A percentile compares a stretch with the other conserved stretches of the same genome.
Conservation (phyloP, 2,797 vertebrate species). For the Pelobates cultripes region DNA sequence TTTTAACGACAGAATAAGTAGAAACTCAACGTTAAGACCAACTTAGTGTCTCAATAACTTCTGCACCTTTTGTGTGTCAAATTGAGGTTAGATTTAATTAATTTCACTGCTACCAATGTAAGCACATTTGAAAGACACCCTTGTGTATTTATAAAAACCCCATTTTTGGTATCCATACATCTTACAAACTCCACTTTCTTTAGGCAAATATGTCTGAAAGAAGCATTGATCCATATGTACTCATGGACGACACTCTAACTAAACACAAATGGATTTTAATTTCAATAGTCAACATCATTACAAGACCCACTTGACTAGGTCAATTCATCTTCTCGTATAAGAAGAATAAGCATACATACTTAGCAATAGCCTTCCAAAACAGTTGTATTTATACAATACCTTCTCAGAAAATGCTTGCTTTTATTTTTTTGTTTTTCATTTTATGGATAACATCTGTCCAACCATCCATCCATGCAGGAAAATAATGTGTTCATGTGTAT, state of each 20-base stretch:
- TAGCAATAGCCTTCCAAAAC: no score
- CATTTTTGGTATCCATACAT: slow-evolving; percentile 41
- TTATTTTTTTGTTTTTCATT: no score
- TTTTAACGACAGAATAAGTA: slow-evolving; percentile 26
- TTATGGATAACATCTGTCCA: no score
- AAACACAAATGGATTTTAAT: slow-evolving; percentile 25
- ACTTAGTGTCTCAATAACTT: slow-evolving; percentile 47
- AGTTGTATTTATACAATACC: no score
- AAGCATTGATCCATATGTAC: slow-evolving; percentile 28
- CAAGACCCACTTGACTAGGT: slow-evolving; percentile 13
- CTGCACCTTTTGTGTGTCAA: slow-evolving; percentile 55
- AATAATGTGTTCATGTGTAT: no score
- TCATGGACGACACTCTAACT: background rate
- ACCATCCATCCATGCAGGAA: no score
- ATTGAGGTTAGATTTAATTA: slow-evolving; percentile 53
- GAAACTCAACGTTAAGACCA: slow-evolving; percentile 29
- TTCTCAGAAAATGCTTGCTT: no score
- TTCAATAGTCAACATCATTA: slow-evolving; percentile 24
- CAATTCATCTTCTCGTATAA: slow-evolving; percentile 12
- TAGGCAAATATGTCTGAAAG: slow-evolving; percentile 19
- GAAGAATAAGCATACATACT: slow-evolving; percentile 1
- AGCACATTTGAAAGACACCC: slow-evolving; percentile 41
- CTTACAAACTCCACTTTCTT: slow-evolving; percentile 21
- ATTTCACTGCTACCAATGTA: slow-evolving; percentile 46
- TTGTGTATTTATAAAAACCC: slow-evolving; percentile 36